Evolutionary conservation across 2,888 invertebrate species (phyloP).

Genomic region (Phortica okadai): DNA sequence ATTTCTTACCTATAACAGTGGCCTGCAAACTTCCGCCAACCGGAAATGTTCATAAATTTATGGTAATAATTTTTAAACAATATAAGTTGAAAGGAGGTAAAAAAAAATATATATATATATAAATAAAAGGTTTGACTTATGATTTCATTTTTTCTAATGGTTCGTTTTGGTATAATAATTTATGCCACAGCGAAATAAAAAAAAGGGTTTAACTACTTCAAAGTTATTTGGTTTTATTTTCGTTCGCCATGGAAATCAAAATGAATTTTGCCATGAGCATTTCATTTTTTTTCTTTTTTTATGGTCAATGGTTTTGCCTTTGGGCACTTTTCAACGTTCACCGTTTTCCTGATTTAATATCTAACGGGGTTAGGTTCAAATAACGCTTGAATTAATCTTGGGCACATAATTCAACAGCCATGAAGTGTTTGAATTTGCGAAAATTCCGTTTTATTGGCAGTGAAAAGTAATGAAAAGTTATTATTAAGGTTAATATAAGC

Average conservation of each 20-base stretch:
- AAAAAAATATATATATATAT: slow-evolving; percentile 15
- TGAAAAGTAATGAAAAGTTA: too few species aligned
- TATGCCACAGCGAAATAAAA: neutral
- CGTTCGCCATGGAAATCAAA: neutral
- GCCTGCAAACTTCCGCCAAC: slow-evolving; percentile 55
- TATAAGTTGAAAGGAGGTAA: slow-evolving; percentile 2
- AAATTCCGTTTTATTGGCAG: too few species aligned
- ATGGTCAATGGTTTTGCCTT: neutral
- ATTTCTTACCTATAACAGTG: neutral
- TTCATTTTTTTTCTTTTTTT: neutral
- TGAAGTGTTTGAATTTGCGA: neutral
- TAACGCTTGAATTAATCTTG: neutral
- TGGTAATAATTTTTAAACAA: slow-evolving; percentile 60
- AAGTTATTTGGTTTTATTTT: neutral
- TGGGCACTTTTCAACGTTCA: neutral
- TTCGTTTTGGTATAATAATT: neutral
- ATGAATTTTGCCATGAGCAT: neutral
- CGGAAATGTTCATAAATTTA: slow-evolving; percentile 68
- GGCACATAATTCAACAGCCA: neutral
- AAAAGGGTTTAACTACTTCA: slow-evolving; percentile 14
- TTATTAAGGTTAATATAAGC: too few species aligned
- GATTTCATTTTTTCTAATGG: neutral
- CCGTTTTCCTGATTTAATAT: neutral
- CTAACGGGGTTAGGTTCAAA: neutral
- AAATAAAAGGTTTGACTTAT: slow-evolving; percentile 5